Evolutionary conservation across 2,797 vertebrate genomes (phyloP).

Genomic region (Aratinga solstitialis): DNA sequence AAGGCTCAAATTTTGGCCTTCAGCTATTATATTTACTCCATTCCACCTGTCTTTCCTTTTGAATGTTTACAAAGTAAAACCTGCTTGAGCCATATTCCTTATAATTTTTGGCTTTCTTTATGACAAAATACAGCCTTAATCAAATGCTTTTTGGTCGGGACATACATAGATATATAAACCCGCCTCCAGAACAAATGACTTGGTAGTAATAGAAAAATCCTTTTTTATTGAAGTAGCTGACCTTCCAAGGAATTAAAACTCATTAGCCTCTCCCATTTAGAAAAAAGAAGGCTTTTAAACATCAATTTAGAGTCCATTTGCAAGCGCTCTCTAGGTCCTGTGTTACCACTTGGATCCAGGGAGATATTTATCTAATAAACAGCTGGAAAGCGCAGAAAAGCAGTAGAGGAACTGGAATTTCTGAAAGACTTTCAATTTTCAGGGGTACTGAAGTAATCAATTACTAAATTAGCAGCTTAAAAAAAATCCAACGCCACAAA

Average conservation of each 20-base stretch:
- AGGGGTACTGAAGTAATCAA: not conserved
- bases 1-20: not conserved
- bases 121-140: constrained; percentile 2
- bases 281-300: constrained; percentile 14
- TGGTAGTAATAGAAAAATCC: constrained; percentile 67
- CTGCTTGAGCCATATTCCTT: not conserved
- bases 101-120: not conserved
- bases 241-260: constrained; percentile 64
- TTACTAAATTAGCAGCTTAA: not conserved
- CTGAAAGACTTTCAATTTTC: not conserved
- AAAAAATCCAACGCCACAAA: not conserved
- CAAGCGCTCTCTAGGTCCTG: not conserved
- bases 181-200: constrained; percentile 1
- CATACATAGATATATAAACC: not conserved
- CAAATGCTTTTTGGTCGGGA: not conserved
- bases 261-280: constrained; percentile 21
- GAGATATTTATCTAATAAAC: not conserved
- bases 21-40: not conserved
- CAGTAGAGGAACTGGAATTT: not conserved
- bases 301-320: constrained; percentile 50
- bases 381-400: not conserved
- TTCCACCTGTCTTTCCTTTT: not conserved
- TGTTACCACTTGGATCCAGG: not conserved
- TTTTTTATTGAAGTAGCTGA: constrained; percentile 66
- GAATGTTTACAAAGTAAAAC: not conserved